Evolutionary conservation across 1,140 invertebrate genomes (phyloP).

Genomic region (Parapsyche elsis): DNA sequence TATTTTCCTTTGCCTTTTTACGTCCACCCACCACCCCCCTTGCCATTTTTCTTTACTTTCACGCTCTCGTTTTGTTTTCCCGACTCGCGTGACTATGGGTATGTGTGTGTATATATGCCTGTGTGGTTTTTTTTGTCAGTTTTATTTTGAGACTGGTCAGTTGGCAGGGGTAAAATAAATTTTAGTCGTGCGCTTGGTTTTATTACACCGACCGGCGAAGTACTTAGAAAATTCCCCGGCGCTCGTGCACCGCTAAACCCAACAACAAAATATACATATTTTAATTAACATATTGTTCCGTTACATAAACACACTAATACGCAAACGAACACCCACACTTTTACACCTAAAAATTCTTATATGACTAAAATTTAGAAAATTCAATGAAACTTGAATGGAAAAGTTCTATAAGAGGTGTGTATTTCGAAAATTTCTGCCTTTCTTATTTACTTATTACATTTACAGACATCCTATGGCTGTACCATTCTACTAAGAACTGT

Average conservation of each 20-base stretch:
- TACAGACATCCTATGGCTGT: too few species aligned
- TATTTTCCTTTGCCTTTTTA: slow-evolving; percentile 30
- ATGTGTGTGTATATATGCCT: neutral
- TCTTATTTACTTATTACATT: too few species aligned
- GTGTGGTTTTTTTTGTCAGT: neutral
- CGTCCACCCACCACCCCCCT: neutral
- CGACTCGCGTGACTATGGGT: neutral
- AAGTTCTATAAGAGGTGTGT: too few species aligned
- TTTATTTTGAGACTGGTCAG: slow-evolving; percentile 1
- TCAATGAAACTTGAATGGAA: too few species aligned
- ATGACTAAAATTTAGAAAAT: too few species aligned
- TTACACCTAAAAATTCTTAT: too few species aligned
- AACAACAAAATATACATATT: slow-evolving; percentile 40
- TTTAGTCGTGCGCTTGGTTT: slow-evolving; percentile 38
- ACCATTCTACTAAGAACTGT: too few species aligned
- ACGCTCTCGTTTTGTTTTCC: neutral
- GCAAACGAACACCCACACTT: neutral
- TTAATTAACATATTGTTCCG: slow-evolving; percentile 39
- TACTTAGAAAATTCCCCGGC: slow-evolving; percentile 37
- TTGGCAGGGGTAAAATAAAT: slow-evolving; percentile 37
- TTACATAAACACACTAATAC: slow-evolving; percentile 23
- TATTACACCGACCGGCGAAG: slow-evolving; percentile 35
- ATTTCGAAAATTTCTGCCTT: too few species aligned
- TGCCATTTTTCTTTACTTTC: slow-evolving; percentile 16
- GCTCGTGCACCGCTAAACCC: slow-evolving; percentile 14